Conservation (phyloP, 2,797 vertebrate genomes). For the Cygnus olor region DNA sequence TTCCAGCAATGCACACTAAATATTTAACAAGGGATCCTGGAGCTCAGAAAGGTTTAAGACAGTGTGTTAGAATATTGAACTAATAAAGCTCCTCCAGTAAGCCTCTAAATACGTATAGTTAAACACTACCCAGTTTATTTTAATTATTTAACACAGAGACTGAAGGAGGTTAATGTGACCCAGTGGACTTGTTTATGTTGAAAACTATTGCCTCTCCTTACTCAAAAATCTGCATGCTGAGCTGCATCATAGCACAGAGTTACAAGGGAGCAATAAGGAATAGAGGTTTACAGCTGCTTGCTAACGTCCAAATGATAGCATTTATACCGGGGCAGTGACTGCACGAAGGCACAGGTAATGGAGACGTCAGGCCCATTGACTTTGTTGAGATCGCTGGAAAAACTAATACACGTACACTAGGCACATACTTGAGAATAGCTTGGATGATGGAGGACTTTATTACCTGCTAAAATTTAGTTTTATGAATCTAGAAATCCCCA, state of each 20-base stretch:
- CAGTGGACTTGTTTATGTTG: conserved; percentile 46
- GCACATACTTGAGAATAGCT: accelerated
- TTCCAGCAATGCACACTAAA: conserved; percentile 51
- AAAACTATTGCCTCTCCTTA: conserved; percentile 53
- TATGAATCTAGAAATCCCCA: background rate
- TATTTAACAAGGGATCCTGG: conserved; percentile 55
- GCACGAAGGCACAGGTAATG: background rate
- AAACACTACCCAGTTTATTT: conserved; percentile 62
- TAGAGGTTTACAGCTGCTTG: conserved; percentile 35
- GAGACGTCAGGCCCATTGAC: background rate
- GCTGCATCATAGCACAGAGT: conserved; percentile 48
- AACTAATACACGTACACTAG: background rate
- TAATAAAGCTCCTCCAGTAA: conserved; percentile 58
- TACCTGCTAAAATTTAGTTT: background rate
- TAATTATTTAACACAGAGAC: conserved; percentile 49
- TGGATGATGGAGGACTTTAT: background rate
- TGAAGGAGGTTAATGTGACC: conserved; percentile 59
- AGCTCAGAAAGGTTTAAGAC: conserved; percentile 49
- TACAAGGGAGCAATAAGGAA: conserved; percentile 47
- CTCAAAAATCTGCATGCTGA: conserved; percentile 62
- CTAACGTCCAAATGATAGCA: background rate
- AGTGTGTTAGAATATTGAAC: conserved; percentile 47
- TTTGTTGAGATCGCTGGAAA: background rate
- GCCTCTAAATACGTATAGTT: conserved; percentile 40
- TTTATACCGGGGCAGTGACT: background rate